Base-by-base conservation (phyloP, 2,113 vertebrate genomes). In the Pipa parva region DNA sequence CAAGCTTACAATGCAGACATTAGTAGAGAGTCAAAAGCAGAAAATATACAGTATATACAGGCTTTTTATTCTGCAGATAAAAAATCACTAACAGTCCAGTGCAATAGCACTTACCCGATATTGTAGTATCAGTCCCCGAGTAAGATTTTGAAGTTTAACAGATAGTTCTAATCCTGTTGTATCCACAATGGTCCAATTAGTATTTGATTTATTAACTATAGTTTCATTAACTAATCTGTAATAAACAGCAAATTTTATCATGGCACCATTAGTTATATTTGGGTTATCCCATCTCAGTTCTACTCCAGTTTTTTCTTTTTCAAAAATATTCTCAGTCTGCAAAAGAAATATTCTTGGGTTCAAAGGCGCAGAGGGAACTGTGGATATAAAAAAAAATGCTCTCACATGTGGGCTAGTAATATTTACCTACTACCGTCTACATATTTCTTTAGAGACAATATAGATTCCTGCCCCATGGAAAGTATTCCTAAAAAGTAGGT, bases 221-320 rank as follows among this genome's bases (percentile, higher is more conserved):
- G 42, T 84, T 49, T 71, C 67, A 60, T 68, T 80, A 29, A 61
- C 25, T 7, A 83, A 46, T 21, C 78, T 80, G 52, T 84, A 87
- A 65, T 74, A 76, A 75, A 88, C 62, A 27, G 72, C 78, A 51
- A 77, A 87, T 25, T 74, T 77, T 0, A 10, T 79, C 72, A 90
- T 60, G 31, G 76, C 42, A 28, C 85, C 84, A 0, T 85, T 88
- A 28, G 68, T 59, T 21, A 21, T 75, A 59, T 77, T 71, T 59
- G 86, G 86, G 11, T 71, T 75, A 71, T 80, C 77, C 84, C 87
- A 89, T 29, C 81, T 82, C 65, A 90, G 77, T 61, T 86, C 80
- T 45, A 87, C 74, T 24, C 60, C 18, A 45, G 72, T 49, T 42
- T 76, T 55, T 2, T 66, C 72, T 62, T 72, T 66, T 26, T 33